Conservation (phyloP, 2,797 vertebrate species). For the Siniperca obscura region DNA sequence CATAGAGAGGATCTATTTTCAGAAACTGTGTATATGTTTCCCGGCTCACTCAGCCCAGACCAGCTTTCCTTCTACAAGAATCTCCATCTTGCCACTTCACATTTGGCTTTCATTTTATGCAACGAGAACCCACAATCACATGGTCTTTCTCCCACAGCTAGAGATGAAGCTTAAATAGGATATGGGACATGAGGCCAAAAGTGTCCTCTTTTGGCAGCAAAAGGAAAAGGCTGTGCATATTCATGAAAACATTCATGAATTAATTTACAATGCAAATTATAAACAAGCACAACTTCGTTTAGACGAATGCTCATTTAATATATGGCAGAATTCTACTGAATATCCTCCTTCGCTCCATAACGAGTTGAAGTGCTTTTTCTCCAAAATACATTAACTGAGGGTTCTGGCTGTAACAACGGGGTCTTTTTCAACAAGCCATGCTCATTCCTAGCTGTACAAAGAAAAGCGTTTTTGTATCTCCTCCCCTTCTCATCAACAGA, state of each 20-base stretch:
- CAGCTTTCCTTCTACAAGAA: conserved; percentile 38
- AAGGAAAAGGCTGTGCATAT: conserved; percentile 58
- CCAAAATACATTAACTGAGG: conserved; percentile 55
- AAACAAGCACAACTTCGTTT: conserved; percentile 66
- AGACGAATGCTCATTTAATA: conserved; percentile 59
- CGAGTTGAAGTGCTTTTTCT: conserved; percentile 30
- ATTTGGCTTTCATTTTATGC: conserved; percentile 72
- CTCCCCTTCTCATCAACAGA: conserved; percentile 61
- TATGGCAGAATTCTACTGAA: conserved; percentile 60
- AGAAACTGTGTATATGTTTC: conserved; percentile 65
- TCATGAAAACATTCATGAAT: conserved; percentile 66
- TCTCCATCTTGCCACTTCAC: conserved; percentile 56
- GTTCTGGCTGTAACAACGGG: conserved; percentile 41
- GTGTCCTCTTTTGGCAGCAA: conserved; percentile 55
- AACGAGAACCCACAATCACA: conserved; percentile 57
- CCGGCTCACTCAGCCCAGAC: conserved; percentile 37
- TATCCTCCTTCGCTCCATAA: conserved; percentile 51
- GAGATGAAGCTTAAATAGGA: conserved; percentile 57
- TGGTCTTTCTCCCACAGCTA: conserved; percentile 50
- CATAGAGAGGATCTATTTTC: conserved; percentile 50
- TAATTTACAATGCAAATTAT: conserved; percentile 76
- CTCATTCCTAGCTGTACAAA: conserved; percentile 53
- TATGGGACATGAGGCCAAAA: conserved; percentile 51
- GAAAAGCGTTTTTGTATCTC: conserved; percentile 51
- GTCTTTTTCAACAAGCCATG: conserved; percentile 45